A percentile compares a stretch with the other conserved stretches of the same genome.
Conservation (phyloP, 2,113 vertebrate genomes). For the Otolemur garnettii region DNA sequence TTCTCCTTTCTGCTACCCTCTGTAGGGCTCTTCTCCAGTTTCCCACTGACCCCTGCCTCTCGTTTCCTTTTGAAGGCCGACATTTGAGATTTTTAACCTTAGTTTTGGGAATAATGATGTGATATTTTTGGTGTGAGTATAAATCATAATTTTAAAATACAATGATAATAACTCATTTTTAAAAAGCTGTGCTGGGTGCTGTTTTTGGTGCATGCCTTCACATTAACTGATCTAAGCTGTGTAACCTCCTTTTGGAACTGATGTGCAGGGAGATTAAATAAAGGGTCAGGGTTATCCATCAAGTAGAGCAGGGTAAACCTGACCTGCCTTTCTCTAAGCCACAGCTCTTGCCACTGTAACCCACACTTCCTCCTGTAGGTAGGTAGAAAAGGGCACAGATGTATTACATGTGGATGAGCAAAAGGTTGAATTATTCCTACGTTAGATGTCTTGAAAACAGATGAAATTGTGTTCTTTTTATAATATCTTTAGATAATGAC, state of each 20-base stretch:
- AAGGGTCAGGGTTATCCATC: background rate
- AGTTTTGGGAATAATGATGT: constrained; percentile 40
- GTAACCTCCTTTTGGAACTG: background rate
- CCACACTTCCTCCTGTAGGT: background rate
- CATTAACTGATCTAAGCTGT: background rate
- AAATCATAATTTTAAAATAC: constrained; percentile 24
- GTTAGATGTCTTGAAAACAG: constrained; percentile 21
- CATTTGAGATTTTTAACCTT: background rate
- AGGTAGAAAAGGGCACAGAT: background rate
- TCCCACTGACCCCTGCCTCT: background rate
- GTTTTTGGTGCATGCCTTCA: background rate
- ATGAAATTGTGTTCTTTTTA: background rate
- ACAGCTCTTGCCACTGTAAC: background rate
- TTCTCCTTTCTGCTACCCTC: background rate
- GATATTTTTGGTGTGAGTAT: constrained; percentile 28
- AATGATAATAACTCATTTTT: background rate
- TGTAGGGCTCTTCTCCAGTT: background rate
- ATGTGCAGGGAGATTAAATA: background rate
- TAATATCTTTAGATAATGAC: background rate
- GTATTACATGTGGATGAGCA: background rate
- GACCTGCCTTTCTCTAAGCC: background rate
- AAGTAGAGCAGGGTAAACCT: background rate
- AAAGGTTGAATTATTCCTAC: background rate
- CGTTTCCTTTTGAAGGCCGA: background rate
- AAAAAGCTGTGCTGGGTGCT: background rate